These are phyloP conservation scores for Semaprochilodus insignis DNA, from an alignment of 2,797 vertebrate genomes.

Conservation along the genomic window DNA sequence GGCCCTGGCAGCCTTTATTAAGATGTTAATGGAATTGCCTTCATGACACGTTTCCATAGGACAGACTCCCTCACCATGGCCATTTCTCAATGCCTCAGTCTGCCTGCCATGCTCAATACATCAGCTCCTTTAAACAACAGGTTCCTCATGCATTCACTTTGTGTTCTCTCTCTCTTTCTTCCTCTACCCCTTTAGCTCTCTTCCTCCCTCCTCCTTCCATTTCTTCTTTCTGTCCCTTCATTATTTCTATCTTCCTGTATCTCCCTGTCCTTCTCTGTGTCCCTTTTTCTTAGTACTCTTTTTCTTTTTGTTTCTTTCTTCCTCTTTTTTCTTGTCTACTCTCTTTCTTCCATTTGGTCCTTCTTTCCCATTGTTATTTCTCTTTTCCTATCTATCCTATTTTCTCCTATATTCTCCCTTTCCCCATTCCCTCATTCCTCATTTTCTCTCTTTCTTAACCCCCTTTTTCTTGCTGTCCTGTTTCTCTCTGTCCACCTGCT, in stretches of 20 bases:
- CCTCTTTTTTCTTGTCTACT: neutral
- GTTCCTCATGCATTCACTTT: conserved; percentile 53
- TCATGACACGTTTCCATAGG: conserved; percentile 80
- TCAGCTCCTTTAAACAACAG: conserved; percentile 71
- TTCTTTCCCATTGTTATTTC: too few species aligned
- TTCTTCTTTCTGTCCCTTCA: neutral
- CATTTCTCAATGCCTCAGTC: conserved; percentile 70
- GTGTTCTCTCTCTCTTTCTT: conserved; percentile 63
- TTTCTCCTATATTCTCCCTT: too few species aligned
- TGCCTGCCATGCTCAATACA: conserved; percentile 64
- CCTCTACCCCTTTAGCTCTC: conserved; percentile 58
- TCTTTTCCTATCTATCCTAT: too few species aligned
- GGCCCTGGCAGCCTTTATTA: conserved; percentile 78
- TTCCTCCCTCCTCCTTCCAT: conserved; percentile 28
- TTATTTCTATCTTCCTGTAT: conserved; percentile 2
- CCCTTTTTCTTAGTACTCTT: neutral
- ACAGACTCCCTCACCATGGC: conserved; percentile 66
- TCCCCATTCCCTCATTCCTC: too few species aligned
- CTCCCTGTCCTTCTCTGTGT: conserved; percentile 7
- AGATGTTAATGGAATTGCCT: conserved; percentile 84
- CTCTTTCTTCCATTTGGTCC: too few species aligned
- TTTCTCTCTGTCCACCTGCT: neutral
- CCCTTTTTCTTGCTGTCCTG: neutral
- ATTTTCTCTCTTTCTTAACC: neutral
- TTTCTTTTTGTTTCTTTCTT: neutral